Base-by-base conservation (phyloP, 2,113 vertebrate species). In the Neogobius melanostomus region DNA sequence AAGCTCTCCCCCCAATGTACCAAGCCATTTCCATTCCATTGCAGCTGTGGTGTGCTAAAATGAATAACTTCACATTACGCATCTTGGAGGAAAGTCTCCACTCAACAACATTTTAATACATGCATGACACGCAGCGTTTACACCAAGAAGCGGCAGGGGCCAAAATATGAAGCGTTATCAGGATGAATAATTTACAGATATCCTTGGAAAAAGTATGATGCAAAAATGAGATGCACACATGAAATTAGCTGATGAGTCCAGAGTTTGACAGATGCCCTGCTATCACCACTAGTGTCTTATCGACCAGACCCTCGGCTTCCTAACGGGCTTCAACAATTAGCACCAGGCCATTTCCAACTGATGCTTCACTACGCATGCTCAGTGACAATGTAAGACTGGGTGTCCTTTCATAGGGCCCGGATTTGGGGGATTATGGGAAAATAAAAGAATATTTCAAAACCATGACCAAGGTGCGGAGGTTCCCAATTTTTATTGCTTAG, bases 111-210 rank as follows among this genome's bases (percentile, higher is more conserved):
- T 44, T 7, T 8, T n/a, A 60, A 44, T 60, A 43, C 12, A 60
- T 60, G 36, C 57, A 44, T 12, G 12, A 60, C 14, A 60, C 36
- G 7, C 56, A 36, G 21, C 54, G 10, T 11, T 14, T 8, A 28
- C 11, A 9, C 21, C 21, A 21, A 56, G n/a, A 73, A 83, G 71
- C 51, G 66, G 60, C 47, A 47, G 46, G 47, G 21, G 53, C 8
- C 44, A 66, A 64, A 65, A 68, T 21, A 53, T 21, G 9, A 83
- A 77, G 45, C 64, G 46, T 66, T 74, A 76, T 60, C 69, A 36
- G 51, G 52, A 82, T 81, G 0, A 85, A 83, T 79, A 69, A 80
- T 70, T 75, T 21, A 78, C 62, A 70, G 12, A 56, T 47, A 67
- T 52, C 5, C 64, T 73, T 67, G 15, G 28, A 21, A 53, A 63